Percentiles rank a stretch among this genome's conserved stretches.
These are phyloP conservation scores for Epicampocera succincta DNA, from an alignment of 2,888 invertebrate genomes.

Conservation along the genomic window DNA sequence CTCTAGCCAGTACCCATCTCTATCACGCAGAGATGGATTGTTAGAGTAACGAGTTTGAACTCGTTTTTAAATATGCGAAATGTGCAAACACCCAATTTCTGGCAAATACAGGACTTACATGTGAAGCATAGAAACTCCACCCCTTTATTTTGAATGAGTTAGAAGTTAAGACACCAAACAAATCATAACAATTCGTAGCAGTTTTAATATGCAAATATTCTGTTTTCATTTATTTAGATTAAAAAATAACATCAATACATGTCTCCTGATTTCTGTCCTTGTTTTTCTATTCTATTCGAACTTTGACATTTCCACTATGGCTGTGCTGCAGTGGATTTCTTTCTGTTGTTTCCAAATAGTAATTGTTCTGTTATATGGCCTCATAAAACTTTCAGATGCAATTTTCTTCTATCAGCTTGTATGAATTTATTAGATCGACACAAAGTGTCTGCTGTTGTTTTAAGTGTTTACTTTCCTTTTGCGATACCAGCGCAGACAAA, in stretches of 20 bases:
- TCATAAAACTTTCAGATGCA: conserved; percentile 77
- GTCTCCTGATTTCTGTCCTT: conserved; percentile 7
- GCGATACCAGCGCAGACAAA: conserved; percentile 45
- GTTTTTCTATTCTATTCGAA: conserved; percentile 27
- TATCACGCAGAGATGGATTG: too few species aligned
- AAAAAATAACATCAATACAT: conserved; percentile 21
- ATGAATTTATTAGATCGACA: conserved; percentile 73
- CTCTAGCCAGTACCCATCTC: too few species aligned
- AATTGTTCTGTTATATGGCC: conserved; percentile 72
- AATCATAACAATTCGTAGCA: conserved; percentile 8
- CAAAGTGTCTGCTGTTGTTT: conserved; percentile 70
- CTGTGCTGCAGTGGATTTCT: not conserved
- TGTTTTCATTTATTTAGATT: conserved; percentile 21
- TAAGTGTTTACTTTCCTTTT: conserved; percentile 47
- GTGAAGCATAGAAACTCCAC: too few species aligned
- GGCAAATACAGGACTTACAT: too few species aligned
- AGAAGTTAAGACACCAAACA: not conserved
- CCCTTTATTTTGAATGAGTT: too few species aligned
- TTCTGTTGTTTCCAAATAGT: conserved; percentile 47
- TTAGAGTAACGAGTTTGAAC: too few species aligned
- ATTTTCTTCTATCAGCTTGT: conserved; percentile 74
- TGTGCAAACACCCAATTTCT: too few species aligned
- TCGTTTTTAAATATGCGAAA: too few species aligned
- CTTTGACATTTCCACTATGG: not conserved
- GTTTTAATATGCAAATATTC: conserved; percentile 21